Percentiles rank a stretch among this genome's conserved stretches.
These are phyloP conservation scores for Ammodytes dubius DNA, from an alignment of 2,113 vertebrate genomes.

Conservation along the genomic window DNA sequence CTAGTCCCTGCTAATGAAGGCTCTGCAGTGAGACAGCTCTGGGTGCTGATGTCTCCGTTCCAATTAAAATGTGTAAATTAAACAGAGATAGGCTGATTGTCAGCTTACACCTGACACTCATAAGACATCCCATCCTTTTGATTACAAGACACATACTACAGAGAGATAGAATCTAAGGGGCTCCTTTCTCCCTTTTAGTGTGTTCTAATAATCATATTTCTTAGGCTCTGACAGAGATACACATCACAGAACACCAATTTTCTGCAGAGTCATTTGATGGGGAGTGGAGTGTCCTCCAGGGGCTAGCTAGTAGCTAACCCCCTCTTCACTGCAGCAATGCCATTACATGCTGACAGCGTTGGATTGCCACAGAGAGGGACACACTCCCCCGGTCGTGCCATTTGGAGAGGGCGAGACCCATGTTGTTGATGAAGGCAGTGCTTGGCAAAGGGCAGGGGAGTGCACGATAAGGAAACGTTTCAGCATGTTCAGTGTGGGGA, in stretches of 20 bases:
- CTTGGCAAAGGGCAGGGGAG: constrained; percentile 44
- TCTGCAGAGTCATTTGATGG: constrained; percentile 16
- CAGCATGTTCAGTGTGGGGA: constrained; percentile 25
- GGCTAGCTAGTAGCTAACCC: neutral
- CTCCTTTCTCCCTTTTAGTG: neutral
- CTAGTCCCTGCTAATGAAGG: constrained; percentile 78
- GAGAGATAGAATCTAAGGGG: neutral
- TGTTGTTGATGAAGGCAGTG: constrained; percentile 46
- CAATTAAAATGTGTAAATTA: constrained; percentile 87
- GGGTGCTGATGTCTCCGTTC: constrained; percentile 59
- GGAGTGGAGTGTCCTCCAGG: constrained; percentile 14
- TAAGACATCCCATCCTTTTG: neutral
- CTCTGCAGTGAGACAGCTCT: constrained; percentile 67
- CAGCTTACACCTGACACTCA: constrained; percentile 53
- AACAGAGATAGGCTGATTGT: constrained; percentile 67
- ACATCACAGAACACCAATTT: constrained; percentile 2
- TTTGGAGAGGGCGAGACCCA: constrained; percentile 43
- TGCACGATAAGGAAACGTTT: constrained; percentile 43
- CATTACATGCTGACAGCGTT: constrained; percentile 44
- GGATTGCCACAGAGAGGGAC: constrained; percentile 16
- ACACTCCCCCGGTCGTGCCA: constrained; percentile 24
- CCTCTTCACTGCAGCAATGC: constrained; percentile 23
- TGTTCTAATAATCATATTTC: neutral
- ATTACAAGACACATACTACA: neutral
- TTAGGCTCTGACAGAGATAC: neutral